phyloP scores from a whole-genome alignment of 2,113 vertebrate species.

The Opisthocomus hoazin region DNA sequence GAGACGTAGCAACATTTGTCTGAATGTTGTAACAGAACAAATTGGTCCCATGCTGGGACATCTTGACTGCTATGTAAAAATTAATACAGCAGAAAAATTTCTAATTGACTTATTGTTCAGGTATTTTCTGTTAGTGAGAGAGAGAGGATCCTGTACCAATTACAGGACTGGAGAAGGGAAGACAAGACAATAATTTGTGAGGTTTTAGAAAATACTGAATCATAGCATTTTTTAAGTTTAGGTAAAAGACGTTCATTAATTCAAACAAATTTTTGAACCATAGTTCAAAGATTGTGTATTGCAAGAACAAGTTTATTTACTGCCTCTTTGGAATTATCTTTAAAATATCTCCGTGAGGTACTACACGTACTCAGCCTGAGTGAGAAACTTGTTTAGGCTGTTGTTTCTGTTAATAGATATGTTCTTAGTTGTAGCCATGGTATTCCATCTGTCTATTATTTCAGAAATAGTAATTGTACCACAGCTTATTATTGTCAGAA shows the following conservation, averaged over 20 bases:
- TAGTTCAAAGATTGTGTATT: background rate
- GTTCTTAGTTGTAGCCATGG: background rate
- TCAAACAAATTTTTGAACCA: background rate
- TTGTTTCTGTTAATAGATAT: background rate
- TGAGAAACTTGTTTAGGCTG: background rate
- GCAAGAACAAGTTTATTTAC: background rate
- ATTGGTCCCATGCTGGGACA: background rate
- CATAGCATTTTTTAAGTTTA: background rate
- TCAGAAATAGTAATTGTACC: background rate
- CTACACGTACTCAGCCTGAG: background rate
- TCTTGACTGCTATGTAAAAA: background rate
- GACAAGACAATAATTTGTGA: background rate
- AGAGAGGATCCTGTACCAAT: background rate
- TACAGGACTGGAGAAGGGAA: background rate
- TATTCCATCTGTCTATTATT: background rate
- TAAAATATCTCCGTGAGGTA: background rate
- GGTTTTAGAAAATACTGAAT: background rate
- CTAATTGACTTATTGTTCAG: background rate
- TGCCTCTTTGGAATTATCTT: background rate
- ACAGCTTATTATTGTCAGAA: background rate
- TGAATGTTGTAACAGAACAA: background rate
- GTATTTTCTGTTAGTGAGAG: background rate
- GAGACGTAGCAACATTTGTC: background rate
- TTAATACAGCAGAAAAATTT: background rate
- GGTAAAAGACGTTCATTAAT: background rate